These are phyloP conservation scores for Hecatera dysodea DNA, from an alignment of 2,888 invertebrate genomes.

Conservation along the genomic window DNA sequence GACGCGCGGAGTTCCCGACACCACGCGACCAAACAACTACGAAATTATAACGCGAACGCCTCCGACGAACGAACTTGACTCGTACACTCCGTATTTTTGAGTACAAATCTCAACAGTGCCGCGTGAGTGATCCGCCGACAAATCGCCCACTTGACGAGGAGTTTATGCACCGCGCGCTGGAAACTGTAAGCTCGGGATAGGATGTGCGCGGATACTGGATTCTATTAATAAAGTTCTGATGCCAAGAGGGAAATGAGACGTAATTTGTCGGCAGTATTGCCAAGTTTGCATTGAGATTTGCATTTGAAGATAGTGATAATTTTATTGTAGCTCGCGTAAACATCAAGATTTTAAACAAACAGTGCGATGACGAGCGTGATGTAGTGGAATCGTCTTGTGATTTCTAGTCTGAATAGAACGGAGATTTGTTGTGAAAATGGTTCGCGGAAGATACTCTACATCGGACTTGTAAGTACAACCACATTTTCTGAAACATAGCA, in stretches of 20 bases:
- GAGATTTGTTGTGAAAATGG: conserved; percentile 80
- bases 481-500: conserved; percentile 31
- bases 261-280: conserved; percentile 82
- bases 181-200: conserved; percentile 70
- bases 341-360: conserved; percentile 77
- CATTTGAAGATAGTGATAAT: conserved; percentile 80
- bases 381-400: conserved; percentile 69
- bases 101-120: conserved; percentile 70
- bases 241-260: conserved; percentile 82
- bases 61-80: conserved; percentile 87
- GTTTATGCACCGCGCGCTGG: conserved; percentile 64
- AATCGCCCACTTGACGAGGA: conserved; percentile 56
- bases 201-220: conserved; percentile 74
- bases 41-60: conserved; percentile 79
- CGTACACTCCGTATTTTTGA: conserved; percentile 73
- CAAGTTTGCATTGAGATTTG: conserved; percentile 87
- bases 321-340: conserved; percentile 81
- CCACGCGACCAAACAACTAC: conserved; percentile 78
- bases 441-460: conserved; percentile 88
- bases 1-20: conserved; percentile 80
- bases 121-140: conserved; percentile 65
- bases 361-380: conserved; percentile 78
- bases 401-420: conserved; percentile 70
- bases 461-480: conserved; percentile 84
- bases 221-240: conserved; percentile 83